Evolutionary conservation across 1,140 invertebrate genomes (phyloP).

Genomic region (Camponotus pennsylvanicus): DNA sequence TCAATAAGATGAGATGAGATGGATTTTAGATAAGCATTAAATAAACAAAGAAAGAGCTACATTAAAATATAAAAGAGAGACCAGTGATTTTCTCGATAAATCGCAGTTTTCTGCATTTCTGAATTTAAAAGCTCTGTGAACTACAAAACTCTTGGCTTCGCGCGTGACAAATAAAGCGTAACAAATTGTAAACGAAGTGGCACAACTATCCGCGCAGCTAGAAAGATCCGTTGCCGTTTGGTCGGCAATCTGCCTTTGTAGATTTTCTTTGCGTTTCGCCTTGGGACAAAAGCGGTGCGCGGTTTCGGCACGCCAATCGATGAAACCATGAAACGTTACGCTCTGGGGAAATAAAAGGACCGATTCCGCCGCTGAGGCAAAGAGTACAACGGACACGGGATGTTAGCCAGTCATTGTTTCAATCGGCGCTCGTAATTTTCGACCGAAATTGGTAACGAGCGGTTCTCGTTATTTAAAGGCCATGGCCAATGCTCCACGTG

Average conservation of each 20-base stretch:
- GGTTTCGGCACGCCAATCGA: conserved; percentile 38
- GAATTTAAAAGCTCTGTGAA: neutral
- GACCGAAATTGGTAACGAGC: conserved; percentile 21
- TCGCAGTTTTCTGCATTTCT: neutral
- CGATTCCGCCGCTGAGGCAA: conserved; percentile 26
- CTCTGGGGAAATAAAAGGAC: conserved; percentile 52
- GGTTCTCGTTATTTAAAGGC: conserved; percentile 55
- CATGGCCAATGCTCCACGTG: neutral
- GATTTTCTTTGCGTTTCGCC: conserved; percentile 40
- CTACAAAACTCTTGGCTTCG: neutral
- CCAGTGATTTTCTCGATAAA: neutral
- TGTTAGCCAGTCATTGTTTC: conserved; percentile 50
- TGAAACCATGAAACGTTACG: conserved; percentile 45
- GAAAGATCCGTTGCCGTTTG: neutral
- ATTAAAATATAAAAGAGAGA: neutral
- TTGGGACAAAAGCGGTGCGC: neutral
- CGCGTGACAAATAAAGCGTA: conserved; percentile 3
- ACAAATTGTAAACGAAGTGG: conserved; percentile 25
- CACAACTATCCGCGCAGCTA: neutral
- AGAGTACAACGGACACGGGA: conserved; percentile 23
- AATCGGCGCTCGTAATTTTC: conserved; percentile 43
- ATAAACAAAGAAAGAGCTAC: neutral
- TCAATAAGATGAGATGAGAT: neutral
- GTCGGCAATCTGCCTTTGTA: conserved; percentile 38
- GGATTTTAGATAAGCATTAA: neutral